Evolutionary conservation across 2,888 invertebrate species (phyloP), one percentile per base, ranked within the genome.

Genomic region (Lepidonotus clava): DNA sequence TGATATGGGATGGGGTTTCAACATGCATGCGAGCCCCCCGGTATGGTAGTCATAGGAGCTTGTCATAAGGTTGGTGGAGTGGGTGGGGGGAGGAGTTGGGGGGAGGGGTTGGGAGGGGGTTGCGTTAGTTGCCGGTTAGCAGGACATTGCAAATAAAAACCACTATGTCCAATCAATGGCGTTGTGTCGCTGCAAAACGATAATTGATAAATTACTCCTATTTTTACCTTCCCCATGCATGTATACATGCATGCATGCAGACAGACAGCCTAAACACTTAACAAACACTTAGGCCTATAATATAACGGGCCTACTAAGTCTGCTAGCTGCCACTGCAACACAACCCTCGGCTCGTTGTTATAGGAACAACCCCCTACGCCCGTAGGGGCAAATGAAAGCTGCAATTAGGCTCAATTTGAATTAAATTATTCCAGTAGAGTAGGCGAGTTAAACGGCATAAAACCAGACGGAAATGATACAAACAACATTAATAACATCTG

Each of bases 1-100:
- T 71, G 71, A 71, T 71, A 71, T 71, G 38, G 71, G 71, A 71
- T 71, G 71, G 34, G 71, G 71, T 71, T 61, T 34, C 71, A 71
- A 24, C 38, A 36, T 71, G 71, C 71, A 38, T 56, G 56, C 24
- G 11, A 11, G n/a, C 24, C 21, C 24, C 5, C 56, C 21, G 5
- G 56, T 56, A n/a, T 56, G 56, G 5, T n/a, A 5, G 56, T n/a
- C n/a, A n/a, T n/a, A n/a, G n/a, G n/a, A n/a, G 18, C 18, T 5
- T 56, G 56, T 46, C 8, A 8, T n/a, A 18, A n/a, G 14, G 56
- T 24, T 5, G 14, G 56, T 56, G 56, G 14, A 38, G 18, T 6
- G 14, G 36, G 1, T 34, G 8, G 36, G 1, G 21, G 36, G 1
- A 34, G 38, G 11, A 38, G 18, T 36, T 14, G 2, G 38, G 38